A percentile compares a stretch with the other conserved stretches of the same genome.
Conservation (phyloP, 2,888 invertebrate genomes). For the Frankliniella intonsa region DNA sequence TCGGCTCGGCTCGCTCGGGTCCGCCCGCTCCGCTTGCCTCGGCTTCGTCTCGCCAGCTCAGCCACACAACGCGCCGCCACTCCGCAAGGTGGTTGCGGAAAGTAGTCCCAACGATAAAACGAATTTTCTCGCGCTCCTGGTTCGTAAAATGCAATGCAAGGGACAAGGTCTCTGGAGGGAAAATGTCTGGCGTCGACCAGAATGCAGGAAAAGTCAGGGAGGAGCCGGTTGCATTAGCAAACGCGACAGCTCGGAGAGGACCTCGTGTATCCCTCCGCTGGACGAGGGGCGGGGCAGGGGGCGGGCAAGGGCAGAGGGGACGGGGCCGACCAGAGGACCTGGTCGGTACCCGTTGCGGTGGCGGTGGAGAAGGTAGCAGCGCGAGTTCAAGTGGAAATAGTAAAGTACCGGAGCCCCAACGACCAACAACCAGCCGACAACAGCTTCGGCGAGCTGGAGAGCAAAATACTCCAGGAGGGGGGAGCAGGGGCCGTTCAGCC, state of each 20-base stretch:
- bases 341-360: background rate
- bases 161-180: background rate
- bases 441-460: too few relatives aligned
- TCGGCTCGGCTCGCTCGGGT: background rate
- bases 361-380: too few relatives aligned
- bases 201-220: background rate
- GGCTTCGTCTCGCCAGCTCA: slow-evolving; percentile 8
- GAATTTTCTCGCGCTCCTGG: background rate
- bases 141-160: background rate
- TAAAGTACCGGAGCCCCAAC: too few relatives aligned
- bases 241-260: background rate
- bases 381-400: too few relatives aligned
- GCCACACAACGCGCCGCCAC: background rate
- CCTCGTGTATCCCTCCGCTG: background rate
- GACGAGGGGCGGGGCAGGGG: background rate
- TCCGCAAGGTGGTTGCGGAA: slow-evolving; percentile 3
- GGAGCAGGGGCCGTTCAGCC: too few relatives aligned
- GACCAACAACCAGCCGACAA: too few relatives aligned
- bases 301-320: background rate
- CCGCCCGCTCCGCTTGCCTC: background rate
- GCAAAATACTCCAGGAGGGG: too few relatives aligned
- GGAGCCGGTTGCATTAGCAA: background rate
- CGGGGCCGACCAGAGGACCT: background rate
- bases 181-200: background rate
- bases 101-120: background rate